phyloP scores from a whole-genome alignment of 2,888 invertebrate species.

The Apodemia hepburni region DNA sequence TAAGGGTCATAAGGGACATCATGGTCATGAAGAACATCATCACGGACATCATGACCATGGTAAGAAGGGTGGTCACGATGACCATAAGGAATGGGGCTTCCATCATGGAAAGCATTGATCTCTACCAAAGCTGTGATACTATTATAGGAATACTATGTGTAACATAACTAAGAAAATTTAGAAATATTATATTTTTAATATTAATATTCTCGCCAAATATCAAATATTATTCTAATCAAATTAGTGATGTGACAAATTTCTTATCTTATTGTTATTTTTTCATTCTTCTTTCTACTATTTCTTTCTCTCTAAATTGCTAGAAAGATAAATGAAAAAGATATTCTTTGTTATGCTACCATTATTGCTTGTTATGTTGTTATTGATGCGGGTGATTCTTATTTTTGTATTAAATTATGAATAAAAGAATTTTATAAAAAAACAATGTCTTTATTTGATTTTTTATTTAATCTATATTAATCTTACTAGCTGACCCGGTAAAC shows the following conservation, averaged over 20 bases:
- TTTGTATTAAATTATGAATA: too few relatives aligned
- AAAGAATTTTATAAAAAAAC: too few relatives aligned
- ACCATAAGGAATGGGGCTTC: conserved; percentile 70
- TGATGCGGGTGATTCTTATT: too few relatives aligned
- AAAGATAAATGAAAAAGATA: conserved; percentile 21
- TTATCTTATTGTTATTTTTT: not conserved
- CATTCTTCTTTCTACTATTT: not conserved
- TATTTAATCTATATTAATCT: too few relatives aligned
- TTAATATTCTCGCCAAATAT: not conserved
- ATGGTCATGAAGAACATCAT: conserved; percentile 72
- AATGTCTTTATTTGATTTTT: too few relatives aligned
- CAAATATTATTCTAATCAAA: not conserved
- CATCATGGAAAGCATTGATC: conserved; percentile 70
- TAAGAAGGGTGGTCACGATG: conserved; percentile 70
- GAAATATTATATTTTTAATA: not conserved
- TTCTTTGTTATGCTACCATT: conserved; percentile 22
- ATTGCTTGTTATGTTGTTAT: conserved; percentile 20
- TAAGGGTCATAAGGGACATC: conserved; percentile 72
- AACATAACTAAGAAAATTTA: conserved; percentile 23
- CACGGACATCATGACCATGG: conserved; percentile 72
- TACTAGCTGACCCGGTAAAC: too few relatives aligned
- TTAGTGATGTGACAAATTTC: not conserved
- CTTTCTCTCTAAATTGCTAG: not conserved
- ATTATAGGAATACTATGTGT: conserved; percentile 16
- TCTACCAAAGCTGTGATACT: conserved; percentile 57